phyloP scores from a whole-genome alignment of 1,140 invertebrate genomes.

The Halictus rubicundus region DNA sequence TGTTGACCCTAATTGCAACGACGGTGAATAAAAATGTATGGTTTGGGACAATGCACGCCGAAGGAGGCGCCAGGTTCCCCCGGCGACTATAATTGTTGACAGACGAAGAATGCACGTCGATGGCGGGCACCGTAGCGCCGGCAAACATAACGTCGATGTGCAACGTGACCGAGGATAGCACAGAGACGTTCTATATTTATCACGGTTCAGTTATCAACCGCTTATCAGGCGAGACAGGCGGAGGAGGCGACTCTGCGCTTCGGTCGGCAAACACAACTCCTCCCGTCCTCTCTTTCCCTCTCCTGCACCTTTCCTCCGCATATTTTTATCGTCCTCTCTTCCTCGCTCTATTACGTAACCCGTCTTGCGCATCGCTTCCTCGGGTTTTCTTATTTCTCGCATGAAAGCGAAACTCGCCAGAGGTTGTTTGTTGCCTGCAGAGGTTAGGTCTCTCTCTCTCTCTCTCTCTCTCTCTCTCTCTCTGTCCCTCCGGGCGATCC shows the following conservation, averaged over 20 bases:
- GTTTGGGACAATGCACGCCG: too few relatives aligned
- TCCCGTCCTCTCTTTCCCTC: constrained; percentile 6
- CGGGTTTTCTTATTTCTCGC: neutral
- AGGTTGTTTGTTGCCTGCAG: neutral
- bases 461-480: too few relatives aligned
- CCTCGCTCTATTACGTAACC: constrained; percentile 30
- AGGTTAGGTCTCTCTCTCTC: neutral
- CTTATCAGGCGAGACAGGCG: constrained; percentile 41
- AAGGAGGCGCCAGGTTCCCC: too few relatives aligned
- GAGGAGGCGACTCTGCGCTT: constrained; percentile 28
- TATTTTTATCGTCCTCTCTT: constrained; percentile 14
- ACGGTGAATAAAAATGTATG: too few relatives aligned
- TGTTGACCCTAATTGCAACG: too few relatives aligned
- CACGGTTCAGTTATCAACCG: constrained; percentile 38
- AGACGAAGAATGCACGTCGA: too few relatives aligned
- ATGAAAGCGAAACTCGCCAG: neutral
- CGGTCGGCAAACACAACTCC: constrained; percentile 21
- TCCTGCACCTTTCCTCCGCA: neutral
- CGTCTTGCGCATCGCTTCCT: neutral
- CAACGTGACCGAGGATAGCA: constrained; percentile 48
- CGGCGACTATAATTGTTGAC: too few relatives aligned
- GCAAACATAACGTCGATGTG: constrained; percentile 19
- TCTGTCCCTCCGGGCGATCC: too few relatives aligned
- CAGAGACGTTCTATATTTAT: constrained; percentile 53
- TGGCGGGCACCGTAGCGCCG: neutral